Evolutionary conservation across 2,888 invertebrate species (phyloP), one percentile per base, ranked within the genome.

Genomic region (Drosophila paramelanica): DNA sequence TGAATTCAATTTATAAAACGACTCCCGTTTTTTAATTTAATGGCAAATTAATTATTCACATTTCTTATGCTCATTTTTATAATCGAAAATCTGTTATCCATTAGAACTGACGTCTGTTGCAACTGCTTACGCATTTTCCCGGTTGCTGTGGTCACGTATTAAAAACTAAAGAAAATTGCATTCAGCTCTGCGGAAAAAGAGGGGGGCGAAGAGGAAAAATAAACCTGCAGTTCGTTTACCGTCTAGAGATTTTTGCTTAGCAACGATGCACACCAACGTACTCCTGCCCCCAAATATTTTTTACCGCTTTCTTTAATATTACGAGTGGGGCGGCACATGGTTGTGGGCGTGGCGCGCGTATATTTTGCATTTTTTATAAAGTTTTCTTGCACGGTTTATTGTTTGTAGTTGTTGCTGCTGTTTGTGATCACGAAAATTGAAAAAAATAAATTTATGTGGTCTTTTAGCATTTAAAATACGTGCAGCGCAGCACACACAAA

Each of bases 361-460:
- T 76, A 53, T 64, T 75, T 68, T 80, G 74, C 74, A 86, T 83
- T 82, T 82, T 83, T 76, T 78, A 78, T 88, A 60, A 69, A 75
- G 56, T 58, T 49, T 49, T 55, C 17, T 62, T 60, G 57, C 50
- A 66, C 23, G 36, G 46, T 25, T 50, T 45, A 31, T 23, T 59
- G 50, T 43, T 67, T 73, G 43, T 55, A 69, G 71, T 53, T 55
- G 60, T 50, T 62, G 59, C 38, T 52, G 39, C 43, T 65, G 66
- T 49, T 58, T 70, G 52, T 45, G 57, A 71, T 74, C 66, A 76
- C 67, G 57, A 67, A 81, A 79, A 88, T 87, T 89, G 78, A 75
- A 79, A 74, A 74, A 86, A 81, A 77, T 62, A 73, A 88, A 86
- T 90, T 88, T 89, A 88, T 90, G 79, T 73, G 86, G 67, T 73